These are phyloP conservation scores for Habroteleia sp. DNA, from an alignment of 2,888 invertebrate species.

Conservation along the genomic window DNA sequence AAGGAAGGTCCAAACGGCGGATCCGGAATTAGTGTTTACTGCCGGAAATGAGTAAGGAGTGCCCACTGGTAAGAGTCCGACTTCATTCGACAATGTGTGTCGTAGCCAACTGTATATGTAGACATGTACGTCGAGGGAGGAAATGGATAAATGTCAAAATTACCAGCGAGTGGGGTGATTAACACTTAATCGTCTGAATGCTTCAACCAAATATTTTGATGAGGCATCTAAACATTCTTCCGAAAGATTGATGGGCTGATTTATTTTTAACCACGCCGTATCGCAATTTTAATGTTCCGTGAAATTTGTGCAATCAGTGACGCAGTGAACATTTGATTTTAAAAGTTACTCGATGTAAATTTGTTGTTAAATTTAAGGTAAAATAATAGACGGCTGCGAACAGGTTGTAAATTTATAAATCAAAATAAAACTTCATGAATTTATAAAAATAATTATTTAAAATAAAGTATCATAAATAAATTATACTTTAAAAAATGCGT, in stretches of 20 bases:
- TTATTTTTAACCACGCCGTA: conserved; percentile 12
- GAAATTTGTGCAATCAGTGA: neutral
- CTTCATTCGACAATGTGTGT: conserved; percentile 63
- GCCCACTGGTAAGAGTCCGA: conserved; percentile 73
- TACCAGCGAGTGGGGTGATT: conserved; percentile 27
- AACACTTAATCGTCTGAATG: conserved; percentile 41
- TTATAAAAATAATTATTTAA: no score
- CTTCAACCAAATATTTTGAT: conserved; percentile 43
- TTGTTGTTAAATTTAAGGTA: no score
- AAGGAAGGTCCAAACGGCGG: conserved; percentile 41
- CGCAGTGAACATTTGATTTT: no score
- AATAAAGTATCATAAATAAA: no score
- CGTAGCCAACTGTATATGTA: conserved; percentile 1
- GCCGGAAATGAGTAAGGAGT: conserved; percentile 77
- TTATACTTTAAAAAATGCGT: no score
- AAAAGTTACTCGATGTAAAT: no score
- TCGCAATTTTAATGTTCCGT: neutral
- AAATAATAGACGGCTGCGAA: no score
- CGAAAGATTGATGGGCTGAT: conserved; percentile 30
- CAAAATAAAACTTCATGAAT: no score
- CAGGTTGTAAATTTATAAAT: no score
- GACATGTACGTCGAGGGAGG: conserved; percentile 22
- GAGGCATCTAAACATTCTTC: conserved; percentile 19
- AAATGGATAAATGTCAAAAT: conserved; percentile 58
- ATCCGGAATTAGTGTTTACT: conserved; percentile 73